Conservation (phyloP, 2,888 invertebrate species). For the Physocephala rufipes region DNA sequence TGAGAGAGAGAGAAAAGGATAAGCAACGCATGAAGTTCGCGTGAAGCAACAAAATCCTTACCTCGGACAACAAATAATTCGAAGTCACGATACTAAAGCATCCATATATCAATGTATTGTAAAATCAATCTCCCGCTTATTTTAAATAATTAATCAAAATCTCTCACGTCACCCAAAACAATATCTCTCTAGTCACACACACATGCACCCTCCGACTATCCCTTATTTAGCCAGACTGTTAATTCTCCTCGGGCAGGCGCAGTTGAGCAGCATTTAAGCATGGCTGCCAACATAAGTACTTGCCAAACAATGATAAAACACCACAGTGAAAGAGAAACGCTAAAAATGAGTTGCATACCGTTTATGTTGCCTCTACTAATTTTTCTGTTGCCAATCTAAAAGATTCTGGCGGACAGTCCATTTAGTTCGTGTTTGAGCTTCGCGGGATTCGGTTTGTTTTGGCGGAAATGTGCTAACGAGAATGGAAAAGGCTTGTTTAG, state of each 20-base stretch:
- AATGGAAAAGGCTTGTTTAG: slow-evolving; percentile 11
- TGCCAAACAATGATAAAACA: slow-evolving; percentile 44
- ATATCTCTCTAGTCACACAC: too few relatives aligned
- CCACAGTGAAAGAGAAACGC: slow-evolving; percentile 45
- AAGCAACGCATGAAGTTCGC: neutral
- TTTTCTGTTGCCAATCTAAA: slow-evolving; percentile 25
- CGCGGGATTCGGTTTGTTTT: slow-evolving; percentile 62
- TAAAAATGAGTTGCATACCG: slow-evolving; percentile 15
- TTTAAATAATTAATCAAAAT: neutral
- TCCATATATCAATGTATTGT: slow-evolving; percentile 7
- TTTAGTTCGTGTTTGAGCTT: slow-evolving; percentile 64
- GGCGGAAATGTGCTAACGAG: slow-evolving; percentile 42
- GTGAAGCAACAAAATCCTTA: slow-evolving; percentile 45
- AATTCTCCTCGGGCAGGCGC: slow-evolving; percentile 55
- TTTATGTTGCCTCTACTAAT: neutral
- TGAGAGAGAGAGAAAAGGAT: slow-evolving; percentile 26
- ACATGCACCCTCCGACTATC: neutral
- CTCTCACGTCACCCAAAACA: too few relatives aligned
- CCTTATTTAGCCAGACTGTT: neutral
- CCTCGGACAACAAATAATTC: slow-evolving; percentile 51
- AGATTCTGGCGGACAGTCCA: slow-evolving; percentile 30
- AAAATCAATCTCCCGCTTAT: too few relatives aligned
- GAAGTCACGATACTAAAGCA: slow-evolving; percentile 21
- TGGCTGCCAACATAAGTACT: slow-evolving; percentile 47
- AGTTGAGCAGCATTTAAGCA: slow-evolving; percentile 42